phyloP scores from a whole-genome alignment of 2,888 invertebrate genomes.

The Drosophila ezoana region DNA sequence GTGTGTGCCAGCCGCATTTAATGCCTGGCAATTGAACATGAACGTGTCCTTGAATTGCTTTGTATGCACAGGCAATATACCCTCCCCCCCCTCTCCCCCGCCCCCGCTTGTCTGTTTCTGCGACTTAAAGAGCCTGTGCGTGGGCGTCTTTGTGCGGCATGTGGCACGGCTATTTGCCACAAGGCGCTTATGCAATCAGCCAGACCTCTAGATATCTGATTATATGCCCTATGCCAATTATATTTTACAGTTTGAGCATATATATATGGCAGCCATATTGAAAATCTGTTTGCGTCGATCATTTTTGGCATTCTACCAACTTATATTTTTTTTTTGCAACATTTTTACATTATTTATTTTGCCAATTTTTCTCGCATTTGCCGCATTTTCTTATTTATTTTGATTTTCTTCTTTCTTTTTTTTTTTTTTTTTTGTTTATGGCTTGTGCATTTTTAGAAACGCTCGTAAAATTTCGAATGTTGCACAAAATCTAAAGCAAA shows the following conservation, averaged over 20 bases:
- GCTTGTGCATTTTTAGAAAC: conserved; percentile 31
- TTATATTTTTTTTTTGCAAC: neutral
- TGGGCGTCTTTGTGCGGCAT: conserved; percentile 18
- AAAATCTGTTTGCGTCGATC: conserved; percentile 11
- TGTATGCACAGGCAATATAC: conserved; percentile 2
- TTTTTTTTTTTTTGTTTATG: conserved; percentile 33
- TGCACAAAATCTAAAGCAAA: conserved; percentile 22
- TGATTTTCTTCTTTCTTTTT: conserved; percentile 10
- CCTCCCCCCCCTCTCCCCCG: neutral
- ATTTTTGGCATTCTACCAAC: conserved; percentile 47
- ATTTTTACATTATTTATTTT: conserved; percentile 26
- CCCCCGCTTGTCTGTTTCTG: neutral
- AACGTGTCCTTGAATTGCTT: conserved; percentile 59
- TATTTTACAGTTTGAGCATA: neutral
- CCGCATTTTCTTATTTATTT: conserved; percentile 38
- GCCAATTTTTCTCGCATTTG: conserved; percentile 15
- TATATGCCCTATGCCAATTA: conserved; percentile 4
- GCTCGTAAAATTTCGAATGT: conserved; percentile 25
- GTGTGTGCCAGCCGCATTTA: conserved; percentile 37
- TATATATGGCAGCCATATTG: conserved; percentile 3
- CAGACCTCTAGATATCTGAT: conserved; percentile 4
- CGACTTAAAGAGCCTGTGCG: conserved; percentile 12
- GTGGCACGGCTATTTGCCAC: neutral
- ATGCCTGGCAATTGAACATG: conserved; percentile 38
- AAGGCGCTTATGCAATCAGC: conserved; percentile 21